phyloP scores from a whole-genome alignment of 1,140 invertebrate species.

The Apis laboriosa region DNA sequence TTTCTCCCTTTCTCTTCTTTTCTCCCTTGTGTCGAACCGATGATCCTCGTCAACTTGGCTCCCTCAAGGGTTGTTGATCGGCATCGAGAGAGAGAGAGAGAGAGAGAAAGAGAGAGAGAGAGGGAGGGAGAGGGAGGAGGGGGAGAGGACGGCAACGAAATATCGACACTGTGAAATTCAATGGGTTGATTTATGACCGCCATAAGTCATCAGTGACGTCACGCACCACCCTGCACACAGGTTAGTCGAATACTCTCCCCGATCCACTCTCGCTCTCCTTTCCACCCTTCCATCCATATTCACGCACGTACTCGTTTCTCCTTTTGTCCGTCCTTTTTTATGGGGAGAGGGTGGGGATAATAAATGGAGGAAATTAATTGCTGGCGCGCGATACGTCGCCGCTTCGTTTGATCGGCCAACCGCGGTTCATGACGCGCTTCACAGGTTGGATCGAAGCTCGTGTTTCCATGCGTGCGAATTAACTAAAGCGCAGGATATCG shows the following conservation, averaged over 20 bases:
- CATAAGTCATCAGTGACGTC: constrained; percentile 71
- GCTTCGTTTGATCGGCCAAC: constrained; percentile 60
- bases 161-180: constrained; percentile 72
- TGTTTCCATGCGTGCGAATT: constrained; percentile 48
- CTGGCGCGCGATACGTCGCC: constrained; percentile 51
- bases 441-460: constrained; percentile 33
- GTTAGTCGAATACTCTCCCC: constrained; percentile 21
- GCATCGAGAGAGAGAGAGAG: neutral
- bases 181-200: constrained; percentile 70
- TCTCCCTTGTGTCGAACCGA: neutral
- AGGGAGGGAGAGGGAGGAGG: neutral
- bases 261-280: neutral
- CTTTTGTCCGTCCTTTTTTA: constrained; percentile 40
- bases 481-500: constrained; percentile 10
- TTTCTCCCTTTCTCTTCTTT: neutral
- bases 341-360: constrained; percentile 39
- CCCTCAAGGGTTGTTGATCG: constrained; percentile 32
- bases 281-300: no score
- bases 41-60: constrained; percentile 21
- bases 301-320: neutral
- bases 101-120: neutral
- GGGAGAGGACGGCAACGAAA: constrained; percentile 50
- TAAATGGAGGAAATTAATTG: constrained; percentile 70
- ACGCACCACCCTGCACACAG: constrained; percentile 49
- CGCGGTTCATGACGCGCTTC: constrained; percentile 38